Evolutionary conservation across 2,888 invertebrate genomes (phyloP).

Genomic region (Agonopterix alstromeriana): DNA sequence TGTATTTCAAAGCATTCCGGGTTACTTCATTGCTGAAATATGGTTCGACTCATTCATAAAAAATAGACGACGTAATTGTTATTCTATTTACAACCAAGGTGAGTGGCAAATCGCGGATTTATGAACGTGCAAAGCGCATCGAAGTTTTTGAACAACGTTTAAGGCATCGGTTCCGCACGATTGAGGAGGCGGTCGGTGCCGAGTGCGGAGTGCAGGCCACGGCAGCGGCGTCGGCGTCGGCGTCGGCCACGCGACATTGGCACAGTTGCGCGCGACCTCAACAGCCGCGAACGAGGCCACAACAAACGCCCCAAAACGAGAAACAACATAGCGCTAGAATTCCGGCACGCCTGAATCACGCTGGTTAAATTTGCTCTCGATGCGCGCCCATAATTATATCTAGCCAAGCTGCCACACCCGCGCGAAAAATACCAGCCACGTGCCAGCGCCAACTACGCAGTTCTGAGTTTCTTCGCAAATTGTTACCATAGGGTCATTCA

Average conservation of each 20-base stretch:
- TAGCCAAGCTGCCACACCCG: constrained; percentile 37
- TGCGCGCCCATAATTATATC: constrained; percentile 34
- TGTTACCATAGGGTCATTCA: constrained; percentile 23
- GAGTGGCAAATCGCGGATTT: background rate
- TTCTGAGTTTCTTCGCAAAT: constrained; percentile 15
- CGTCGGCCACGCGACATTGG: constrained; percentile 58
- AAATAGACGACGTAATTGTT: background rate
- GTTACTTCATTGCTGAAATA: constrained; percentile 16
- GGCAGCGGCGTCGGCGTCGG: constrained; percentile 30
- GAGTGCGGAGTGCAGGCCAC: constrained; percentile 21
- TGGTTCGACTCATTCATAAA: background rate
- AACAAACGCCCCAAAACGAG: constrained; percentile 65
- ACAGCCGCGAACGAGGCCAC: constrained; percentile 62
- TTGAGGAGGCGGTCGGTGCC: constrained; percentile 32
- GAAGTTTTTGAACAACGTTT: too few relatives aligned
- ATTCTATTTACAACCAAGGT: background rate
- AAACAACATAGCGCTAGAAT: constrained; percentile 50
- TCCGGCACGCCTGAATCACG: constrained; percentile 67
- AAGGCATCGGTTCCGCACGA: constrained; percentile 55
- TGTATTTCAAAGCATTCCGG: constrained; percentile 33
- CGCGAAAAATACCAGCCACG: constrained; percentile 33
- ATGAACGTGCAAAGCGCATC: too few relatives aligned
- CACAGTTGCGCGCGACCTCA: constrained; percentile 71
- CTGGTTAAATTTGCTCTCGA: constrained; percentile 45
- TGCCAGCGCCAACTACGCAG: constrained; percentile 50